Evolutionary conservation across 1,140 invertebrate genomes (phyloP), one percentile per base, ranked within the genome.

Genomic region (Tetranychus urticae): DNA sequence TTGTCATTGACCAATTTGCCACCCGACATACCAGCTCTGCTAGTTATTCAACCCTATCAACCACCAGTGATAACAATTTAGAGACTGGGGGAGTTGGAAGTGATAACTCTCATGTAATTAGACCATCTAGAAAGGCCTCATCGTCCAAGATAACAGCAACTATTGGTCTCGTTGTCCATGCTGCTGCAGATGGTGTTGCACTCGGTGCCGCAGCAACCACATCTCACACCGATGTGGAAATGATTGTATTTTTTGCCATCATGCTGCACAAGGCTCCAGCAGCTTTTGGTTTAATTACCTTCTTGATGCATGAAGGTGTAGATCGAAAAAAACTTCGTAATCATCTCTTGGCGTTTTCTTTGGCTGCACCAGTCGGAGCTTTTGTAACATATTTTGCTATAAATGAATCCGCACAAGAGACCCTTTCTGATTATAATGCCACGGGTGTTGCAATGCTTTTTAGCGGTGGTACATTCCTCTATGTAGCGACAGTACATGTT

Each of bases 251-350:
- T 72, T 71, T 94, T 45, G 94, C 94, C 35, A 97, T 98, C 64
- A 97, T 99, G 91, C 75, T 99, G 14, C 94, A 99, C 69, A 99
- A 99, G 76, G 92, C 90, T 13, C 94, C 94, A 4, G 92, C 94
- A 35, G 89, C 94, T 7, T 98, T 99, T 79, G 94, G 93, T 45
- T 76, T 99, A 2, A 91, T 97, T 13, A 94, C 91, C 39, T 97
- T 97, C 73, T 75, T 99, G 56, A 72, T 99, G 62, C 89, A 96
- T 70, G 91, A 92, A 71, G 88, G 89, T 3, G 79, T 98, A 10
- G 92, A 97, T 65, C 79, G 83, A 68, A 82, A 82, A 65, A 78
- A 82, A 66, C 93, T 97, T 67, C 75, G 85, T 47, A 83, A 80
- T 68, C 92, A 98, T 76, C 76, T 98, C 36, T 72, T 91, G n/a